phyloP scores from a whole-genome alignment of 2,113 vertebrate species.

The Thymallus thymallus region DNA sequence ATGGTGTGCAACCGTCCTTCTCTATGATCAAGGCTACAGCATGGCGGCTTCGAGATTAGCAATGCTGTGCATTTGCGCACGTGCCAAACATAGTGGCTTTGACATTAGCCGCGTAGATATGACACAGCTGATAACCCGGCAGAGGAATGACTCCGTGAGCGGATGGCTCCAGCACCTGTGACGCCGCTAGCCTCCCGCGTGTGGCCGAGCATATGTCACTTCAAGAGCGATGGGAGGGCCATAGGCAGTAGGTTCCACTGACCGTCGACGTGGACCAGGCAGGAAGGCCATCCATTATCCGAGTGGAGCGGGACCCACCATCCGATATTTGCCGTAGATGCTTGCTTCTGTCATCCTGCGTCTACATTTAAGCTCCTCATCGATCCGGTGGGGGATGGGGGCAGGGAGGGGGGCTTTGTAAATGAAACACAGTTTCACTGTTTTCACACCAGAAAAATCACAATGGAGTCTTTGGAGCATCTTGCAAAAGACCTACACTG shows the following conservation, averaged over 20 bases:
- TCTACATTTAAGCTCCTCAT: neutral
- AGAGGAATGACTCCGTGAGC: neutral
- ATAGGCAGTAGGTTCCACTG: neutral
- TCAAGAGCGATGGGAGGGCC: neutral
- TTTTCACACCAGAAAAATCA: neutral
- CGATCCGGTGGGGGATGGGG: neutral
- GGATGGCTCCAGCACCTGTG: neutral
- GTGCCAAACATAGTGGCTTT: neutral
- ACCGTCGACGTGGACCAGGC: neutral
- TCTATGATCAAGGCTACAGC: no score
- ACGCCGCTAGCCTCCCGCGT: conserved; percentile 1
- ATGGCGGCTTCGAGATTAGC: no score
- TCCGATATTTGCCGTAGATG: neutral
- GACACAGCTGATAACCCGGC: neutral
- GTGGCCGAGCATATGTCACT: conserved; percentile 3
- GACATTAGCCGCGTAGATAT: neutral
- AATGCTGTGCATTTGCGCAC: no score
- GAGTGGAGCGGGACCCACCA: neutral
- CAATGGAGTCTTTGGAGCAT: neutral
- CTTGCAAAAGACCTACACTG: neutral
- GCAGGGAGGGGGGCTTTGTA: no score
- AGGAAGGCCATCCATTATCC: neutral
- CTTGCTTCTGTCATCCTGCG: neutral
- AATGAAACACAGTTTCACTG: no score
- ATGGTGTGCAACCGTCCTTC: no score